These are phyloP conservation scores for Drosophila novamexicana DNA, from an alignment of 1,140 invertebrate genomes.

Conservation along the genomic window DNA sequence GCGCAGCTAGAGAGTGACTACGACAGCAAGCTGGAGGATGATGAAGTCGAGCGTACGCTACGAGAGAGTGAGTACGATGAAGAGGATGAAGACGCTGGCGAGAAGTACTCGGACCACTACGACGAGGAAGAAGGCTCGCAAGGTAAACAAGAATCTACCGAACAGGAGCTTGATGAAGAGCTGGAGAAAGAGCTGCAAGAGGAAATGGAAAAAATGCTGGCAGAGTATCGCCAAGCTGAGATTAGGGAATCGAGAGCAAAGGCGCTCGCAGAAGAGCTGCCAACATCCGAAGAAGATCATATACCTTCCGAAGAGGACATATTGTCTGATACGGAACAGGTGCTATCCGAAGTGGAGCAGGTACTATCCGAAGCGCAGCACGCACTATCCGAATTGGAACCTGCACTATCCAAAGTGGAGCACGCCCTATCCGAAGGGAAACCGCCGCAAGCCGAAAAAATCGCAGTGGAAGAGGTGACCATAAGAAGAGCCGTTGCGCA, in stretches of 20 bases:
- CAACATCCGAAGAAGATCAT: slow-evolving; percentile 45
- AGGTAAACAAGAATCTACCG: slow-evolving; percentile 47
- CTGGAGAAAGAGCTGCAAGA: slow-evolving; percentile 64
- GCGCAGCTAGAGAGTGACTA: slow-evolving; percentile 71
- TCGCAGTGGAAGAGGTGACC: slow-evolving; percentile 21
- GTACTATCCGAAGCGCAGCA: slow-evolving; percentile 27
- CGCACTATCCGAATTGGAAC: slow-evolving; percentile 31
- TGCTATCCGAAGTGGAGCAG: slow-evolving; percentile 41
- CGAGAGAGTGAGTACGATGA: slow-evolving; percentile 75
- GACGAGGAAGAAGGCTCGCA: slow-evolving; percentile 43
- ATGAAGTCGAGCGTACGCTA: slow-evolving; percentile 70
- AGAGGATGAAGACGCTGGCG: slow-evolving; percentile 56
- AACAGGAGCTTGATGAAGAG: slow-evolving; percentile 67
- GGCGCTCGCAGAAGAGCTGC: slow-evolving; percentile 40
- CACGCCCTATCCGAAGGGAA: slow-evolving; percentile 11
- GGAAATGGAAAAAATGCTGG: slow-evolving; percentile 66
- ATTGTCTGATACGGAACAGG: slow-evolving; percentile 39
- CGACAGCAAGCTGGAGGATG: slow-evolving; percentile 69
- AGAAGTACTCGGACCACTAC: slow-evolving; percentile 56
- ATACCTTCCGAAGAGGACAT: slow-evolving; percentile 43
- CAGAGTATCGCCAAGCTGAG: slow-evolving; percentile 58
- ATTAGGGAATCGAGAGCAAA: slow-evolving; percentile 26
- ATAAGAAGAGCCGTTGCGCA: slow-evolving; percentile 29
- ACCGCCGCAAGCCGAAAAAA: slow-evolving; percentile 10
- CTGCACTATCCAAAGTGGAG: slow-evolving; percentile 40